Evolutionary conservation across 2,888 invertebrate species (phyloP).

Genomic region (Gonocerus acuteangulatus): DNA sequence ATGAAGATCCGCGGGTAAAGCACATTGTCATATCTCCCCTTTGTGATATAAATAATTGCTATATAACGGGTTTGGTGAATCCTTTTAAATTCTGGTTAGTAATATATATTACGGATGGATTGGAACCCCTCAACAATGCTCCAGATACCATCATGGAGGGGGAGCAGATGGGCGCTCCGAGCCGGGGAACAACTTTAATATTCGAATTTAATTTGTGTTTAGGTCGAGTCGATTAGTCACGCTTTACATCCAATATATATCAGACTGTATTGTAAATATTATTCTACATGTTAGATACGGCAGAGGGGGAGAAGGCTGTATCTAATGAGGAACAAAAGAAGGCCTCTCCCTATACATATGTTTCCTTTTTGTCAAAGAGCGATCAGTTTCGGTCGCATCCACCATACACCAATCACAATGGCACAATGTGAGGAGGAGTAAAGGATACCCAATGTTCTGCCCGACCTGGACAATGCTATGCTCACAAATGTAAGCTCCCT

Average conservation of each 20-base stretch:
- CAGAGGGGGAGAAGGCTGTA: conserved; percentile 3
- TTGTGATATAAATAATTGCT: no score
- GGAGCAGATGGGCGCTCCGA: background rate
- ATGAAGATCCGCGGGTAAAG: no score
- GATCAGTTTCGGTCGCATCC: conserved; percentile 33
- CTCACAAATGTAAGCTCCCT: conserved; percentile 28
- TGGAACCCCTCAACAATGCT: no score
- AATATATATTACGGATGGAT: no score
- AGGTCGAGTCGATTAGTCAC: conserved; percentile 28
- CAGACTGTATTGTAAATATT: conserved; percentile 38
- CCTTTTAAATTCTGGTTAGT: no score
- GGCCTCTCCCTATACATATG: conserved; percentile 31
- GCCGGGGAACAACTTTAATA: conserved; percentile 6
- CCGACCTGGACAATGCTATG: conserved; percentile 21
- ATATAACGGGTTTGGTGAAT: no score
- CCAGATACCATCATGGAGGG: background rate
- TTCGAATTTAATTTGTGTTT: conserved; percentile 20
- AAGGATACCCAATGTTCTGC: conserved; percentile 24
- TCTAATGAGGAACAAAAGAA: conserved; percentile 20
- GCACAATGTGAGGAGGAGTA: conserved; percentile 18
- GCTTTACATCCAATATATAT: conserved; percentile 36
- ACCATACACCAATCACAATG: conserved; percentile 18
- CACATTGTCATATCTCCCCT: no score
- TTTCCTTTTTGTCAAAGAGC: conserved; percentile 32
- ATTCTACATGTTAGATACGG: conserved; percentile 31